Conservation (phyloP, 2,888 invertebrate species). For the Apotomis turbidana region DNA sequence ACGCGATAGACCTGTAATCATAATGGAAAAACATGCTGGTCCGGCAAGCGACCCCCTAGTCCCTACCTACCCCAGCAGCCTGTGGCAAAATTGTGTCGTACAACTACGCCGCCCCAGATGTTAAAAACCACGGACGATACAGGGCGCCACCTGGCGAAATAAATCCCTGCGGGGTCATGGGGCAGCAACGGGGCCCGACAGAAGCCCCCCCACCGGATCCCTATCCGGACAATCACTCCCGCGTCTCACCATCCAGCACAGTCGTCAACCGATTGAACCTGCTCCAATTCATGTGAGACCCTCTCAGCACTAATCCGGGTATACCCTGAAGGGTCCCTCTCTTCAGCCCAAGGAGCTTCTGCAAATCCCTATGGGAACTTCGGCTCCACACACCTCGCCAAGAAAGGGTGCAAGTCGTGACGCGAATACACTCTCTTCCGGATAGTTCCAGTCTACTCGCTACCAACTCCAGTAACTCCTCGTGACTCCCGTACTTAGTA, state of each 20-base stretch:
- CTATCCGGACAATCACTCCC: background rate
- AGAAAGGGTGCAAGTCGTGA: no score
- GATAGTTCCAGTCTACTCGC: no score
- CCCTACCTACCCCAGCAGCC: background rate
- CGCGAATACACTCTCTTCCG: no score
- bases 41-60: no score
- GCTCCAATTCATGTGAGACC: constrained; percentile 44
- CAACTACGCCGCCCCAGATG: background rate
- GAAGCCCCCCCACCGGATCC: background rate
- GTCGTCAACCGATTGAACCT: constrained; percentile 42
- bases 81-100: background rate
- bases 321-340: background rate
- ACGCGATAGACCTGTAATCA: no score
- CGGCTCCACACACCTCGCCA: constrained; percentile 48
- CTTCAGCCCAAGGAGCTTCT: constrained; percentile 30
- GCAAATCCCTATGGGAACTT: constrained; percentile 41
- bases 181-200: background rate
- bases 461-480: constrained; percentile 38
- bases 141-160: background rate
- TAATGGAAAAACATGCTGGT: no score
- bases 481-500: constrained; percentile 47
- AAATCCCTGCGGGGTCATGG: background rate
- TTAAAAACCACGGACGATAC: background rate
- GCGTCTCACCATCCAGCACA: background rate
- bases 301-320: constrained; percentile 38